Conservation (phyloP, 2,888 invertebrate genomes). For the Sinhomidia bicolor region DNA sequence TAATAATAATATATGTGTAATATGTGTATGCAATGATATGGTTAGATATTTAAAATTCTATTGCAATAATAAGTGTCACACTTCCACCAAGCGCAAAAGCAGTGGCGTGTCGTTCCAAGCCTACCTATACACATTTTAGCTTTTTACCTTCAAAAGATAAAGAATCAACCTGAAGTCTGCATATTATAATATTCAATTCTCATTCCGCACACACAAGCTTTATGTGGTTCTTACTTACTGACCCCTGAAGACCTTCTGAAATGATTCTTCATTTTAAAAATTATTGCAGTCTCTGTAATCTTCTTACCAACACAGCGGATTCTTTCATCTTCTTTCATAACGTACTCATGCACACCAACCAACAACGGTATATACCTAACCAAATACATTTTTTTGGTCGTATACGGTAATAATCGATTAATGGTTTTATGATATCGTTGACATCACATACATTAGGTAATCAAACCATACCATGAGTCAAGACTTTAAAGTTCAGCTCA, state of each 20-base stretch:
- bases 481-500: slow-evolving; percentile 26
- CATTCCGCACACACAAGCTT: not conserved
- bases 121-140: not conserved
- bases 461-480: slow-evolving; percentile 17
- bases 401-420: slow-evolving; percentile 51
- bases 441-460: slow-evolving; percentile 37
- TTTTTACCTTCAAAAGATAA: not conserved
- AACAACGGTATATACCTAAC: not conserved
- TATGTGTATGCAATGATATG: too few relatives aligned
- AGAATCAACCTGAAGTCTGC: not conserved
- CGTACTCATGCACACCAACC: not conserved
- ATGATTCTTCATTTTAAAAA: not conserved
- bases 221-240: not conserved
- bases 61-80: too few relatives aligned
- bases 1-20: too few relatives aligned
- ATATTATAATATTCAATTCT: not conserved
- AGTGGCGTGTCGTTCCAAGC: not conserved
- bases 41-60: too few relatives aligned
- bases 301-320: not conserved
- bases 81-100: not conserved
- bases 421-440: slow-evolving; percentile 38
- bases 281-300: not conserved
- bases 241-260: not conserved
- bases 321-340: not conserved
- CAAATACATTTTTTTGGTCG: not conserved